Evolutionary conservation across 2,113 vertebrate species (phyloP).

Genomic region (Ahaetulla prasina): DNA sequence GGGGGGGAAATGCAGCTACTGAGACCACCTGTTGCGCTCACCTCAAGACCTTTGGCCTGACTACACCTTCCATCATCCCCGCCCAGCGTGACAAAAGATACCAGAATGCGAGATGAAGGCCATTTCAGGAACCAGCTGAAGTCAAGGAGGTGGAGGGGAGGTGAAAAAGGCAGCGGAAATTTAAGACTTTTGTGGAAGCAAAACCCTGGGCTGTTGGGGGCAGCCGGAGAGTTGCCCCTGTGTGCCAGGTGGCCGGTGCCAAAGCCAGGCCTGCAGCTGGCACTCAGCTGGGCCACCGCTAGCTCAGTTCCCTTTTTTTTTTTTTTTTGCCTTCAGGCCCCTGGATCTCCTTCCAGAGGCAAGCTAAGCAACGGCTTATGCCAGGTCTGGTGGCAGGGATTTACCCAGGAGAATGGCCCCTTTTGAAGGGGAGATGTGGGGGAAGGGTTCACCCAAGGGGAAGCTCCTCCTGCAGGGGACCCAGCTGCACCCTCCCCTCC

Average conservation of each 20-base stretch:
- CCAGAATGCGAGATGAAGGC: background rate
- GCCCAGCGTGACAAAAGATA: background rate
- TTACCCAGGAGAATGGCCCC: background rate
- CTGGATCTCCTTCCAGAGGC: background rate
- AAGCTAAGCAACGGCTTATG: background rate
- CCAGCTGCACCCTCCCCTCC: background rate
- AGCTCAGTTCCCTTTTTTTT: background rate
- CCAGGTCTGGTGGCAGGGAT: background rate
- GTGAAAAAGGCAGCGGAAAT: background rate
- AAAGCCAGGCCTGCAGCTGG: background rate
- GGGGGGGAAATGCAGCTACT: background rate
- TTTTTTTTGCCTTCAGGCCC: background rate
- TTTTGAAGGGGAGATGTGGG: background rate
- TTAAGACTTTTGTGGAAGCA: background rate
- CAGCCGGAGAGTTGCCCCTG: background rate
- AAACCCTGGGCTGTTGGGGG: background rate
- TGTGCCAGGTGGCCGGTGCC: background rate
- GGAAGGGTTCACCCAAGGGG: background rate
- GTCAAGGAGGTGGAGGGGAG: accelerated
- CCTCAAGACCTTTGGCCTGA: background rate
- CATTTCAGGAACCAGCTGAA: background rate
- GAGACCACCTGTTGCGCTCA: background rate
- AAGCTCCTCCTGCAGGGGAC: background rate
- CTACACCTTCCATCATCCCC: background rate
- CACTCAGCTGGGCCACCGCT: background rate